Base-by-base conservation (phyloP, 2,113 vertebrate genomes). In the Ciconia maguari region DNA sequence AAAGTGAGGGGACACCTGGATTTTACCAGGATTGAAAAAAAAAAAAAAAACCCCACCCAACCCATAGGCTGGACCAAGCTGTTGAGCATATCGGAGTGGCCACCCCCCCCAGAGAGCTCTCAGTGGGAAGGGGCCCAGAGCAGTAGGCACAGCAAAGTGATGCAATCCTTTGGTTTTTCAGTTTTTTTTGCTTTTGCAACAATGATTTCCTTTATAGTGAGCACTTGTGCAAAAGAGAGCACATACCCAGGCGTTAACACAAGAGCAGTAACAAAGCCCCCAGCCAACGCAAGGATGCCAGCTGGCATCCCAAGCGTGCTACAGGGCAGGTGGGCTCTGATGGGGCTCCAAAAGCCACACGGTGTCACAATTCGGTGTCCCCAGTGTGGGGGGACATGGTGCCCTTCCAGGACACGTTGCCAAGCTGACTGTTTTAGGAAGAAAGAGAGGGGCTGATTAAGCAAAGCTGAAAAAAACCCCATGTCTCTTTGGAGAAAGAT, bases 221-320 rank as follows among this genome's bases (percentile, higher is more conserved):
- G 24, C 4, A 2, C 41, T 79, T 20, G 26, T 22, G 66, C 44
- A 60, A 68, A 74, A 16, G 26, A 13, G 34, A 57, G 44, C 30
- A 22, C 19, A 10, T 1, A 30, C 3, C 11, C 46, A 27, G 46
- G 36, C 2, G 2, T 10, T 19, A 55, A 16, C 29, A 10, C 34
- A 19, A 3, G 2, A 48, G 17, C 69, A 68, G 51, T 14, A 46
- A 51, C 21, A 49, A 22, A 72, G 16, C 16, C 12, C 25, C 16
- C 27, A 68, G 25, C 27, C 34, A n/a, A 6, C 0, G 2, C 6
- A 19, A 68, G 32, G 14, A 42, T 29, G 9, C 44, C 0, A 1
- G 44, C 8, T 0, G 0, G 8, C 22, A 7, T 24, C 46, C 24
- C 2, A 2, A 36, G 5, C 0, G 2, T 1, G 1, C 22, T 54